Evolutionary conservation across 23 tunicate genomes (phyloP), one percentile per base, ranked within the genome.

Genomic region (Halocynthia roretzi): DNA sequence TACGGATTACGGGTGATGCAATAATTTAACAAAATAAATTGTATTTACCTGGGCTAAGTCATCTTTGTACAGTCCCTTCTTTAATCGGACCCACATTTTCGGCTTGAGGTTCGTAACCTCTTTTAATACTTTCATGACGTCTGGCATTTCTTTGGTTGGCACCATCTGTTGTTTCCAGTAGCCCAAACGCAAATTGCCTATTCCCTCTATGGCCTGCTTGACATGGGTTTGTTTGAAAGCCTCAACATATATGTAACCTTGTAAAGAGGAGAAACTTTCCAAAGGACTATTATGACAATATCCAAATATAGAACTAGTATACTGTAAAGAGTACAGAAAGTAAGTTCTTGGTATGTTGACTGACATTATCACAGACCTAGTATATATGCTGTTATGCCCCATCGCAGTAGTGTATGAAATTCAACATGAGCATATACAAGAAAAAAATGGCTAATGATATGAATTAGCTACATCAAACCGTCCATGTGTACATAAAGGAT

Each of bases 141-240:
- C 99, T 6, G 94, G 94, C 99, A 94, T 94, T 81, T 94, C 95
- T 71, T 87, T 94, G 56, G 95, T 94, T 11, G 99, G 99, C 20
- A 94, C 99, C 99, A 94, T 94, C 78, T 94, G 86, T 71, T 94
- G 99, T 9, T 84, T 77, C 82, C 84, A 88, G 76, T 87, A 88
- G 12, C 95, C 99, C 49, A 88, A 62, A 10, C 95, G 70, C 53
- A 94, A 60, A 55, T 82, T 85, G 67, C 94, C 93, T 70, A 94
- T 84, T 5, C 99, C 99, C 61, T 94, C 99, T 10, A 94, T 88
- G 55, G 99, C 99, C 62, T 94, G 95, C 72, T 94, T 94, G 51
- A 94, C 95, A 70, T 94, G 99, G 22, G 96, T 90, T 63, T 88
- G 99, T 51, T 94, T 94, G 81, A 87, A 90, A 7, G 99, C 90